A percentile compares a stretch with the other conserved stretches of the same genome.
Conservation (phyloP, 2,113 vertebrate species). For the Aix galericulata region DNA sequence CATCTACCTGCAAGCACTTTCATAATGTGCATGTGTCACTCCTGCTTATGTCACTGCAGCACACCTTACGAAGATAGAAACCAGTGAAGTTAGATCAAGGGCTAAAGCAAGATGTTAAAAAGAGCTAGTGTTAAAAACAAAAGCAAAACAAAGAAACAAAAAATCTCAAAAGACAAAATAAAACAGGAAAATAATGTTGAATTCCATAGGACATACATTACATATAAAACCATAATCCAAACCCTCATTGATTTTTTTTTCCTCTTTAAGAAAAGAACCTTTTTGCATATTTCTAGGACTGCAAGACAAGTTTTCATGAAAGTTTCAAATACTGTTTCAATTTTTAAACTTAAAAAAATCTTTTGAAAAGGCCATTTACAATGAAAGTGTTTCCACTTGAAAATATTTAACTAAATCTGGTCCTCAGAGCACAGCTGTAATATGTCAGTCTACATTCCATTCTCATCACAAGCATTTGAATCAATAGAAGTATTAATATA, state of each 20-base stretch:
- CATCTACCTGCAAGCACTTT: not conserved
- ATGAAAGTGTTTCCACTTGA: not conserved
- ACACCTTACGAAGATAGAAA: not conserved
- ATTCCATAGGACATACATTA: not conserved
- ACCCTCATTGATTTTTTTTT: not conserved
- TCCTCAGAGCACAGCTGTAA: not conserved
- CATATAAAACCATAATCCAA: not conserved
- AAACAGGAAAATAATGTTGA: not conserved
- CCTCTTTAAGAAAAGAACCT: not conserved
- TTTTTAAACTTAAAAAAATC: not conserved
- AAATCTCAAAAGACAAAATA: not conserved
- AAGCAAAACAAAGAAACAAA: not conserved
- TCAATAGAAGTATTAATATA: not conserved
- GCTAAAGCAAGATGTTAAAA: not conserved
- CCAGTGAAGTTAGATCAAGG: not conserved
- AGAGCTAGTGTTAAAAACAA: not conserved
- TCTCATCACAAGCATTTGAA: not conserved
- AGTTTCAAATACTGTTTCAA: not conserved
- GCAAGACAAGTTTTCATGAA: not conserved
- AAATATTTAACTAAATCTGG: not conserved
- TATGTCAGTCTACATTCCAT: not conserved
- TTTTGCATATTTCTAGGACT: not conserved
- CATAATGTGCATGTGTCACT: rapidly evolving
- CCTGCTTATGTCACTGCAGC: not conserved
- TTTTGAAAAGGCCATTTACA: not conserved